Conservation (phyloP, 2,797 vertebrate species). For the Squalus acanthias region DNA sequence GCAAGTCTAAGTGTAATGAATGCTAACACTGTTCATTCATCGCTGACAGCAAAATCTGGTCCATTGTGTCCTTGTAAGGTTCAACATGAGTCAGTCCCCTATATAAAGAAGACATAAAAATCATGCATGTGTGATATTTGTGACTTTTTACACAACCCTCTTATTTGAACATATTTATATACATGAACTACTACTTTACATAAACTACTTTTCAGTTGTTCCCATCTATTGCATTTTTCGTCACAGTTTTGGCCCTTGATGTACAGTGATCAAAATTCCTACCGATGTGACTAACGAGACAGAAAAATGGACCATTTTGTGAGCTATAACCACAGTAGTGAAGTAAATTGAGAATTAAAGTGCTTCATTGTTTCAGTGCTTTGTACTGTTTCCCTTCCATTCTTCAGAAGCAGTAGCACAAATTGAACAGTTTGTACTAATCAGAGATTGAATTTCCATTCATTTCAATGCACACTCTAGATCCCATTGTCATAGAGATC, state of each 20-base stretch:
- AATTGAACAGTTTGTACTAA: constrained; percentile 3
- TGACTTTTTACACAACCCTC: neutral
- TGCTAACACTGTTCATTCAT: too few species aligned
- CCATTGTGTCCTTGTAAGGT: too few species aligned
- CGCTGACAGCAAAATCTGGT: too few species aligned
- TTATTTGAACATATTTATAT: neutral
- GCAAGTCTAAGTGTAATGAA: too few species aligned
- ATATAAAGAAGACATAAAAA: too few species aligned
- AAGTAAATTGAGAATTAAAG: neutral
- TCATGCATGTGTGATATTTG: too few species aligned
- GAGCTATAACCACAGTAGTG: neutral
- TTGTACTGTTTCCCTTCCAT: neutral
- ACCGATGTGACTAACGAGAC: too few species aligned
- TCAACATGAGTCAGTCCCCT: too few species aligned
- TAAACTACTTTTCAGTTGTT: neutral
- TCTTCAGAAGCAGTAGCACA: constrained; percentile 4
- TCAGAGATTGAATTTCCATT: neutral
- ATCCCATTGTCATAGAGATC: neutral
- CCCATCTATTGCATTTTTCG: neutral
- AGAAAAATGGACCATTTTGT: neutral
- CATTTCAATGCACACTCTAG: neutral
- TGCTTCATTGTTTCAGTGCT: neutral
- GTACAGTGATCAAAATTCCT: neutral
- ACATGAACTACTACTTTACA: neutral
- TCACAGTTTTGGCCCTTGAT: neutral